Percentiles rank a stretch among this genome's conserved stretches.
Evolutionary conservation across 2,797 vertebrate genomes (phyloP).

Genomic region (Psittacula echo): DNA sequence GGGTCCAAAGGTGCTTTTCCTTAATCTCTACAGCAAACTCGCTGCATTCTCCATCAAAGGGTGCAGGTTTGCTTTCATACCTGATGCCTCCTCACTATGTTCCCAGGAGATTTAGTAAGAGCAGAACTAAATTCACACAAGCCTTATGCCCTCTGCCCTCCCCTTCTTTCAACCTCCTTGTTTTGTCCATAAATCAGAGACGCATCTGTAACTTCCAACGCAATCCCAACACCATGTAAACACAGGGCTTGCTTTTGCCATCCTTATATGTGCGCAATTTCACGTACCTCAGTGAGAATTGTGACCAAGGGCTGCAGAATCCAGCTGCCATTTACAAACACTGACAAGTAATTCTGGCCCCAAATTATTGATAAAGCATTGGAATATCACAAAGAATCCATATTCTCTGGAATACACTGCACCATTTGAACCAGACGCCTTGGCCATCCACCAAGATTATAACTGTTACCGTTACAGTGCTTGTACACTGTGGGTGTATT

Average conservation of each 20-base stretch:
- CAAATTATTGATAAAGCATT: constrained; percentile 8
- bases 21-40: background rate
- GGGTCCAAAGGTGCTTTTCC: background rate
- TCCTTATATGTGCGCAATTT: background rate
- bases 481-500: constrained; percentile 54
- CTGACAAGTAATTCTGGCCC: background rate
- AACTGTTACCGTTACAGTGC: constrained; percentile 35
- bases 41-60: background rate
- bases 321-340: background rate
- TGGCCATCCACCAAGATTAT: constrained; percentile 46
- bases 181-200: background rate
- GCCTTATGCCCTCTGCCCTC: background rate
- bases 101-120: background rate
- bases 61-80: background rate
- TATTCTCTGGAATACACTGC: background rate
- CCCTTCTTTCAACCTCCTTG: background rate
- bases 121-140: background rate
- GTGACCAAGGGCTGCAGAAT: background rate
- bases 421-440: background rate
- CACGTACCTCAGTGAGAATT: background rate
- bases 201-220: background rate
- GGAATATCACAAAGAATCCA: background rate
- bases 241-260: background rate
- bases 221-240: background rate
- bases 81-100: background rate